Base-by-base conservation (phyloP, 53 echinoderm and acorn worm genomes). In the Crossaster papposus region DNA sequence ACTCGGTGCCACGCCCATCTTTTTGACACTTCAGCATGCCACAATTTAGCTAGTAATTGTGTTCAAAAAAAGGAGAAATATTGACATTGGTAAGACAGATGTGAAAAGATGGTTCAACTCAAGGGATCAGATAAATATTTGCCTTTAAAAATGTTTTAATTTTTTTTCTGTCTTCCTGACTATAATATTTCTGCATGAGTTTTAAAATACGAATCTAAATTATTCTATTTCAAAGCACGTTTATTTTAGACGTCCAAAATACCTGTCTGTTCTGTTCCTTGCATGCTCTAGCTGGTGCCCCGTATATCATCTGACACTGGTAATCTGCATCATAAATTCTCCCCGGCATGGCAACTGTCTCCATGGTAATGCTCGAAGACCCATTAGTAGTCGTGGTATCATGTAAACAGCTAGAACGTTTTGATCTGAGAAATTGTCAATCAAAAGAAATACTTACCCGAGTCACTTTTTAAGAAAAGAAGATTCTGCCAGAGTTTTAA, bases 261-360 rank as follows among this genome's bases (percentile, higher is more conserved):
- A 79, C 90, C 76, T 54, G 14, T 14, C 33, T 36, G 30, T 55
- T 82, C 78, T 82, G 82, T 17, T 54, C 33, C 51, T 53, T 62
- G 74, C 94, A 94, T 23, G 70, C 52, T 32, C 33, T 51, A 38
- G 90, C 92, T 37, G 72, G 36, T 11, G 65, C 38, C 31, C 94
- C 90, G 23, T 81, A 90, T 22, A 90, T 50, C 36, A 94, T 82
- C 28, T 64, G 83, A 64, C 94, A 94, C 64, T 94, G 94, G 26
- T 79, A 77, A 28, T 92, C 91, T 2, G 82, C 73, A 65, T 90
- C 84, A 44, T 94, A 94, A 20, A 26, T 70, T 32, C 70, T 30
- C 17, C 89, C 80, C 0, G 79, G 89, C 80, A 79, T 80, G 30
- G 68, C 89, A 24, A 4, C 35, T 2, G 71, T 70, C 50, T 80